Evolutionary conservation across 2,797 vertebrate genomes (phyloP).

Genomic region (Lacerta bilineata): DNA sequence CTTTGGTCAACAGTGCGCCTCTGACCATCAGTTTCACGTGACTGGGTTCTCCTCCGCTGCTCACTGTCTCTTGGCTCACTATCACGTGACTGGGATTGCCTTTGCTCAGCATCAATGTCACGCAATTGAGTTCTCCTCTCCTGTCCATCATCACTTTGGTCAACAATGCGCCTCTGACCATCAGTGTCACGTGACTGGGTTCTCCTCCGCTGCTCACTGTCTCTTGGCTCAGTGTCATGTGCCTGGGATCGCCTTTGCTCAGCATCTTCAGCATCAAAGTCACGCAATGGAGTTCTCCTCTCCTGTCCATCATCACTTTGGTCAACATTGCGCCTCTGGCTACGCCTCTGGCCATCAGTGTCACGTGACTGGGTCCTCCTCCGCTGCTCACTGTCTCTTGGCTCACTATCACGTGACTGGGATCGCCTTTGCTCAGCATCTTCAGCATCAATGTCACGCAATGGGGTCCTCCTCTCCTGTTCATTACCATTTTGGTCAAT

Average conservation of each 20-base stretch:
- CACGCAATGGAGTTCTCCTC: too few species aligned
- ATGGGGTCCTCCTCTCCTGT: not conserved
- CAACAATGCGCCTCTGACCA: too few species aligned
- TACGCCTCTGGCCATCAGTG: rapidly evolving
- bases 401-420: not conserved
- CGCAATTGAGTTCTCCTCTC: not conserved
- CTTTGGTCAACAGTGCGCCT: not conserved
- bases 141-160: not conserved
- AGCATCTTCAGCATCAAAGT: too few species aligned
- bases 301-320: too few species aligned
- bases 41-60: not conserved
- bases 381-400: not conserved
- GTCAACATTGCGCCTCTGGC: not conserved
- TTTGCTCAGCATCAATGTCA: not conserved
- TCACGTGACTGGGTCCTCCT: rapidly evolving
- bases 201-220: too few species aligned
- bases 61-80: not conserved
- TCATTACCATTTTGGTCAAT: too few species aligned
- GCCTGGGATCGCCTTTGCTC: too few species aligned
- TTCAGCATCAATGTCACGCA: not conserved
- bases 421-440: not conserved
- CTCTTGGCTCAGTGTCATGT: too few species aligned
- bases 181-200: too few species aligned
- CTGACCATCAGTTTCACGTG: not conserved
- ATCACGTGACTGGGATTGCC: not conserved